These are phyloP conservation scores for Caenorhabditis sinica DNA, from an alignment of 2,888 invertebrate genomes.

Conservation along the genomic window DNA sequence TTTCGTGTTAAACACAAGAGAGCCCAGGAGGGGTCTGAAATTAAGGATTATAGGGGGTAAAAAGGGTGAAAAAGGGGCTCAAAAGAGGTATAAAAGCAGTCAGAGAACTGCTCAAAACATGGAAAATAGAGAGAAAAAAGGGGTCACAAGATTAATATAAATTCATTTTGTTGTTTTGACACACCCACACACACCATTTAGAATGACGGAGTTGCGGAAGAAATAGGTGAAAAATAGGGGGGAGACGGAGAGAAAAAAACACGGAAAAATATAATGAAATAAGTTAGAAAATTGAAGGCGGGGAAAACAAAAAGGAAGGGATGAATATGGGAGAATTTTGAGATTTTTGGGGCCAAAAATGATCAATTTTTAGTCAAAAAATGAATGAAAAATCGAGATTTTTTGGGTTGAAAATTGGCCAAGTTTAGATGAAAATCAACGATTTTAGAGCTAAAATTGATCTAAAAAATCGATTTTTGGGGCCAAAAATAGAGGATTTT, in stretches of 20 bases:
- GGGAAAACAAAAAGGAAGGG: background rate
- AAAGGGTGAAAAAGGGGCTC: background rate
- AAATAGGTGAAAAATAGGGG: too few species aligned
- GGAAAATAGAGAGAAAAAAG: background rate
- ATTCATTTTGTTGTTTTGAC: slow-evolving; percentile 7
- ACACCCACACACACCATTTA: too few species aligned
- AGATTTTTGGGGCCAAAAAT: background rate
- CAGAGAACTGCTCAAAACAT: slow-evolving; percentile 12
- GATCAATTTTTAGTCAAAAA: too few species aligned
- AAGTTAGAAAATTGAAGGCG: too few species aligned
- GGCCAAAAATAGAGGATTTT: background rate
- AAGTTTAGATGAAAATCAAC: background rate
- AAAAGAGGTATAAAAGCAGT: slow-evolving; percentile 25
- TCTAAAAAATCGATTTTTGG: background rate
- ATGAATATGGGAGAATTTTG: slow-evolving; percentile 6
- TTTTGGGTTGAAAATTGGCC: background rate
- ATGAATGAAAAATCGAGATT: too few species aligned
- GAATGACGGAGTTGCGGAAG: too few species aligned
- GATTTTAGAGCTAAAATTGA: too few species aligned
- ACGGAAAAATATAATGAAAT: background rate
- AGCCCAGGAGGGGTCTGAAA: slow-evolving; percentile 33
- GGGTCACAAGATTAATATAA: background rate
- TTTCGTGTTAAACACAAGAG: slow-evolving; percentile 27
- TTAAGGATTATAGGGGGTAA: background rate
- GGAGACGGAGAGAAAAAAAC: too few species aligned